Evolutionary conservation across 2,113 vertebrate genomes (phyloP).

Genomic region (Acanthochromis polyacanthus): DNA sequence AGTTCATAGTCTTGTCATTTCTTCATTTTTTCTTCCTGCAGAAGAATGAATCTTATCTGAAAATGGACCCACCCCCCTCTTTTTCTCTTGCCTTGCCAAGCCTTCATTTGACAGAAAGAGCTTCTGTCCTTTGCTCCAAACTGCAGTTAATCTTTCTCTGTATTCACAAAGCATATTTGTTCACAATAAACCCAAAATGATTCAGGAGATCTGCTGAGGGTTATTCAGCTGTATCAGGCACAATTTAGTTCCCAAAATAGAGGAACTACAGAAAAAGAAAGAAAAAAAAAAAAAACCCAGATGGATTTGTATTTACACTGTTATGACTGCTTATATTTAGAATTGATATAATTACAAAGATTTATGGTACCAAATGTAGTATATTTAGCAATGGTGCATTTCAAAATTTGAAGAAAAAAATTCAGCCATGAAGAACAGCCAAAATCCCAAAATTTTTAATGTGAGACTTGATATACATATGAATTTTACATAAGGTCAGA

Average conservation of each 20-base stretch:
- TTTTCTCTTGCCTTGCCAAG: conserved; percentile 39
- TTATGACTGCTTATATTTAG: background rate
- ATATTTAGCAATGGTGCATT: too few relatives aligned
- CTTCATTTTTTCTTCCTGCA: conserved; percentile 38
- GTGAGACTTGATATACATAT: background rate
- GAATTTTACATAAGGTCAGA: background rate
- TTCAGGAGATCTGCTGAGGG: conserved; percentile 69
- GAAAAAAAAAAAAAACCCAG: background rate
- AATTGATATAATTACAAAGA: background rate
- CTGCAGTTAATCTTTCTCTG: conserved; percentile 53
- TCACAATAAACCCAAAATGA: conserved; percentile 68
- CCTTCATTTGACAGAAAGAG: conserved; percentile 49
- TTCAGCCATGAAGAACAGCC: background rate
- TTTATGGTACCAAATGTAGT: too few relatives aligned
- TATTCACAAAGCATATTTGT: conserved; percentile 76
- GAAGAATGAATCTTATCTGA: conserved; percentile 79
- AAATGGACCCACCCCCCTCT: conserved; percentile 62
- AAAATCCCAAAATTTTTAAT: background rate
- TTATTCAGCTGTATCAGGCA: conserved; percentile 54
- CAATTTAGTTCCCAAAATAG: background rate
- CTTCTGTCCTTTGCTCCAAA: conserved; percentile 60
- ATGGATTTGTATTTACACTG: background rate
- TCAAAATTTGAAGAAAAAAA: too few relatives aligned
- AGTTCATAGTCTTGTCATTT: conserved; percentile 54
- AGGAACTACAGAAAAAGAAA: background rate